These are phyloP conservation scores for Phrixothrix hirtus DNA, from an alignment of 2,888 invertebrate genomes.

Conservation along the genomic window DNA sequence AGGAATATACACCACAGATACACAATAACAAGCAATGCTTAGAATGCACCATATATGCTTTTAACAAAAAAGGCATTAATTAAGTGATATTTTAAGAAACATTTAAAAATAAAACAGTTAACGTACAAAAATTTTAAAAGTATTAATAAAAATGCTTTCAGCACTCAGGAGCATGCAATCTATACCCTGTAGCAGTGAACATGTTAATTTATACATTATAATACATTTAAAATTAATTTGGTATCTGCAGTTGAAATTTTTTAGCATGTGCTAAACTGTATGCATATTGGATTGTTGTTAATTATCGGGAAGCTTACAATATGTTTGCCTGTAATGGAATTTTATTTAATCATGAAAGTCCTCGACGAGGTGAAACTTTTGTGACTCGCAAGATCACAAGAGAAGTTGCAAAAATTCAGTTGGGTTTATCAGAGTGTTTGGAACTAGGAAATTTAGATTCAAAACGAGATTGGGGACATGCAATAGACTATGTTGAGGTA, in stretches of 20 bases:
- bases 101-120: too few relatives aligned
- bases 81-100: too few relatives aligned
- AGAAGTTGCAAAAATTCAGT: slow-evolving; percentile 93
- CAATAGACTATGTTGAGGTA: slow-evolving; percentile 93
- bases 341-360: slow-evolving; percentile 95
- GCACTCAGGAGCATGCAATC: too few relatives aligned
- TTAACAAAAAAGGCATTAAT: too few relatives aligned
- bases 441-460: slow-evolving; percentile 96
- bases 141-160: too few relatives aligned
- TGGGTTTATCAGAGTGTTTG: slow-evolving; percentile 81
- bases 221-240: slow-evolving; percentile 1
- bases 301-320: slow-evolving; percentile 92
- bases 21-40: too few relatives aligned
- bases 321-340: slow-evolving; percentile 97
- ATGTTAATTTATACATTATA: slow-evolving; percentile 15
- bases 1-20: too few relatives aligned
- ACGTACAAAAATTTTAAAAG: too few relatives aligned
- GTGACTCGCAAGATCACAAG: slow-evolving; percentile 98
- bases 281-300: slow-evolving; percentile 94
- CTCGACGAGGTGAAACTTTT: slow-evolving; percentile 95
- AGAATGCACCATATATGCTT: too few relatives aligned
- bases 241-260: slow-evolving; percentile 30
- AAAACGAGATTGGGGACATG: slow-evolving; percentile 97
- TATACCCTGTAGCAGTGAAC: too few relatives aligned
- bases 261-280: slow-evolving; percentile 94